phyloP scores from a whole-genome alignment of 2,888 invertebrate species.

The Antheraea assamensis region DNA sequence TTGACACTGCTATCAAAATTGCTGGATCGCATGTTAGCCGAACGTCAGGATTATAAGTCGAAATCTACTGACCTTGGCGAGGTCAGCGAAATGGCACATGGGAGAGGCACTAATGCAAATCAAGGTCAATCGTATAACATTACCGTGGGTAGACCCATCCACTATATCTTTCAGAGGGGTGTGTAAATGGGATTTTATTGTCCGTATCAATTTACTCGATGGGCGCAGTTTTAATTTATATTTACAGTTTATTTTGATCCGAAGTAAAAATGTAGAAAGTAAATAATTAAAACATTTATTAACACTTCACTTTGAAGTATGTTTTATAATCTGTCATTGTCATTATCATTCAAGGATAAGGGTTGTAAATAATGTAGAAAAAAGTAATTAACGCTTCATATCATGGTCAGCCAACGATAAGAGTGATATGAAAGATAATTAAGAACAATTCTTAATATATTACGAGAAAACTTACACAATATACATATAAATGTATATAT shows the following conservation, averaged over 20 bases:
- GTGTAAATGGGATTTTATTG: constrained; percentile 36
- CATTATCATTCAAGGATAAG: background rate
- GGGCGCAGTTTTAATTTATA: constrained; percentile 26
- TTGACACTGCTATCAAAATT: background rate
- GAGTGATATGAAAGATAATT: no score
- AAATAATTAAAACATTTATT: background rate
- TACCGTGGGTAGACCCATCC: constrained; percentile 42
- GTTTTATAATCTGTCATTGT: background rate
- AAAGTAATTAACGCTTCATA: background rate
- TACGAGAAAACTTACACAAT: no score
- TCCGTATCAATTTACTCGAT: constrained; percentile 44
- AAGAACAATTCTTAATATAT: no score
- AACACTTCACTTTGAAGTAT: background rate
- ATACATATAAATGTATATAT: no score
- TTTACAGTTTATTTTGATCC: background rate
- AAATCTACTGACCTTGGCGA: constrained; percentile 32
- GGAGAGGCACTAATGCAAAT: constrained; percentile 59
- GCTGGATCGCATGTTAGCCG: constrained; percentile 21
- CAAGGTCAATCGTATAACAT: constrained; percentile 56
- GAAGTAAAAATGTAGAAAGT: background rate
- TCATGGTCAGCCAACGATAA: background rate
- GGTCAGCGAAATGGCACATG: constrained; percentile 54
- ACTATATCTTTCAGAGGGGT: constrained; percentile 41
- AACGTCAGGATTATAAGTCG: constrained; percentile 33
- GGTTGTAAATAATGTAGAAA: background rate